Base-by-base conservation (phyloP, 1,140 invertebrate genomes). In the Drosophila bifasciata region DNA sequence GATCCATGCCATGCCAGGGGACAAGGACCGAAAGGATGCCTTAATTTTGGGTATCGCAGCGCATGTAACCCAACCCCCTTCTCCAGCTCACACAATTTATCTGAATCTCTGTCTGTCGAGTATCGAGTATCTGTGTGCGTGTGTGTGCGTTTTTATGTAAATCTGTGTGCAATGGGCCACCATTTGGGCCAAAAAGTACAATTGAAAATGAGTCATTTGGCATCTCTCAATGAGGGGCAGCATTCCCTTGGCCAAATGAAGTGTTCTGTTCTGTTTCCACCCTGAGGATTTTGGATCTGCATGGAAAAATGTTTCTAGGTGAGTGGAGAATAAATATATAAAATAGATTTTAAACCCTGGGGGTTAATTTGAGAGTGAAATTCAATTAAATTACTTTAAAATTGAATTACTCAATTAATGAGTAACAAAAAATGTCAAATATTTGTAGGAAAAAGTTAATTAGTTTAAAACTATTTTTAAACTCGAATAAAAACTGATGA, bases 191-290 rank as follows among this genome's bases (percentile, higher is more conserved):
- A 48, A 60, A 57, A 44, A 43, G 49, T 13, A 60, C 53, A 71
- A 51, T 71, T 58, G 36, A 51, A 53, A 46, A 56, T 77, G 55
- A 71, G 67, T 71, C 74, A 76, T 58, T 52, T 11, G 39, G 43
- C 17, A 68, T 66, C 67, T 66, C 48, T 58, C 11, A 17, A 45
- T 55, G 70, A 45, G 36, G 53, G 19, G 19, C 1, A 62, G n/a
- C 61, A 46, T 36, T 36, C 32, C 11, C 11, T 36, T 36, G 32
- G 53, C 41, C 16, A 76, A 76, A 52, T 49, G 44, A 69, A 69
- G 66, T 56, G 66, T 41, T 53, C 62, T 56, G 66, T 41, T 53
- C 62, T 55, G 62, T 32, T 68, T 48, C n/a, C 17, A 5, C 23
- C 32, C 32, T 1, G 11, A 13, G 32, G 32, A 13, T 36, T 5